These are phyloP conservation scores for Boloria selene DNA, from an alignment of 2,888 invertebrate species.

Conservation along the genomic window DNA sequence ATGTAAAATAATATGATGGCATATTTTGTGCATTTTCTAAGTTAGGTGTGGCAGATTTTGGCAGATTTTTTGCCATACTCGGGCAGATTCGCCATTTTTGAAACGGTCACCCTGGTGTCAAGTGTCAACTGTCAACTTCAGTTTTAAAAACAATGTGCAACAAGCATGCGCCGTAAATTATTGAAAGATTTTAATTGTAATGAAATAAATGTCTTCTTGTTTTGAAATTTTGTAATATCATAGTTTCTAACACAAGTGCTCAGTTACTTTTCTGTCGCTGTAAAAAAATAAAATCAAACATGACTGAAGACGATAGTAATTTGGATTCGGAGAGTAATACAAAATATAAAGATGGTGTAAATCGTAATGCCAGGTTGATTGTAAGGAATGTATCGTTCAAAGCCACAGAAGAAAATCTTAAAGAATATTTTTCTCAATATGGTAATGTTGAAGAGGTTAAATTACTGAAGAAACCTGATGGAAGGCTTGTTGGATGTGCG, in stretches of 20 bases:
- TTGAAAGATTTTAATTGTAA: not conserved
- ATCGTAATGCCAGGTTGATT: constrained; percentile 84
- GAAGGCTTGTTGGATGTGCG: constrained; percentile 93
- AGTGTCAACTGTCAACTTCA: constrained; percentile 4
- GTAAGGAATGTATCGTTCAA: constrained; percentile 88
- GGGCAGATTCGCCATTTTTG: no score
- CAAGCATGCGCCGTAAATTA: not conserved
- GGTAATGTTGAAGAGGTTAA: constrained; percentile 90
- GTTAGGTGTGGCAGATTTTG: no score
- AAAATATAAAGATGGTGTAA: constrained; percentile 47
- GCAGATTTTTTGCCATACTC: no score
- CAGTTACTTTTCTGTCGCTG: not conserved
- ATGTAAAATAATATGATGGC: no score
- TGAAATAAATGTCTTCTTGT: not conserved
- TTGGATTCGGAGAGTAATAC: constrained; percentile 50
- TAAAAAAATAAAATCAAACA: constrained; percentile 16
- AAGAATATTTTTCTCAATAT: constrained; percentile 87
- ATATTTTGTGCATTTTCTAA: no score
- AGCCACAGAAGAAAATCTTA: constrained; percentile 88
- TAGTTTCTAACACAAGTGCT: not conserved
- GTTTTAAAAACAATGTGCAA: constrained; percentile 29
- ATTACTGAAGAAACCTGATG: constrained; percentile 88
- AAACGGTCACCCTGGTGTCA: no score
- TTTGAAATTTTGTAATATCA: not conserved
- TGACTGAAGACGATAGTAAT: constrained; percentile 44